A percentile compares a stretch with the other conserved stretches of the same genome.
phyloP scores from a whole-genome alignment of 2,113 vertebrate genomes.

The Heterocephalus glaber region DNA sequence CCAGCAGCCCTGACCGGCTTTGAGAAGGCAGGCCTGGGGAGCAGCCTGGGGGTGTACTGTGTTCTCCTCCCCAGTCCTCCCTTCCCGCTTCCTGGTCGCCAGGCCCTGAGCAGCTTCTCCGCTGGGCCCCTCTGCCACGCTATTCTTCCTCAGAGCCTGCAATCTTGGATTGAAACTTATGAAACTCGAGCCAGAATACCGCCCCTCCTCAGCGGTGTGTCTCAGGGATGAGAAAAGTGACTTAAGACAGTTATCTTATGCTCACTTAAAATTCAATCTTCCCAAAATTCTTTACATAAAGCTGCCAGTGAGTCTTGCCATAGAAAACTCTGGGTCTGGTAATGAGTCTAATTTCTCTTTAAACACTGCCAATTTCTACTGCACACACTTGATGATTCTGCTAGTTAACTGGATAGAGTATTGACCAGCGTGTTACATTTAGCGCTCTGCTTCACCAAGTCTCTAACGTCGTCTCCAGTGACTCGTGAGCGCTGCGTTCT shows the following conservation, averaged over 20 bases:
- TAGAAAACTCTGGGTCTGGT: not conserved
- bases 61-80: not conserved
- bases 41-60: not conserved
- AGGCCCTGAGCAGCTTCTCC: not conserved
- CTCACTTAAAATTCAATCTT: not conserved
- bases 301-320: not conserved
- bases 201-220: not conserved
- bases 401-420: not conserved
- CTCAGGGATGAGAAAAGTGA: not conserved
- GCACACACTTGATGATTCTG: not conserved
- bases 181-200: not conserved
- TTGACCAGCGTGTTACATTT: not conserved
- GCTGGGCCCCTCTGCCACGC: not conserved
- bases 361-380: not conserved
- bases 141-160: not conserved
- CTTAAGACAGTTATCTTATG: not conserved
- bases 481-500: not conserved
- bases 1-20: not conserved
- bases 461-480: not conserved
- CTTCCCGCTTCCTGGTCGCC: not conserved
- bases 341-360: not conserved
- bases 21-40: not conserved
- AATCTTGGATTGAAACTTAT: not conserved
- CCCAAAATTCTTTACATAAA: not conserved
- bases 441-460: not conserved